Evolutionary conservation across 2,113 vertebrate species (phyloP).

Genomic region (Bubo scandiacus): DNA sequence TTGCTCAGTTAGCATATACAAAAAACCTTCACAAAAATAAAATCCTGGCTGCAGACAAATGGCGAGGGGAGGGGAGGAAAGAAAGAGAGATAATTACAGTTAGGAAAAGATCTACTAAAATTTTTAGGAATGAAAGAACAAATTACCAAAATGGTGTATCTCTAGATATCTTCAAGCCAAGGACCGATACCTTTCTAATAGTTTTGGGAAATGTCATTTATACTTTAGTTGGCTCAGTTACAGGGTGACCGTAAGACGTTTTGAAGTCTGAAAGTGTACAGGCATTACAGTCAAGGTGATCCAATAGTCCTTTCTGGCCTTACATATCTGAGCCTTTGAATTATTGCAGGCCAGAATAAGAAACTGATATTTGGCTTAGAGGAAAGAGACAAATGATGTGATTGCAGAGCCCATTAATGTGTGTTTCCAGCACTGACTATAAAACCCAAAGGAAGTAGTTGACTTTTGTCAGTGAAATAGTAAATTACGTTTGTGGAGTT

Average conservation of each 20-base stretch:
- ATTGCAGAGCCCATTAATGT: background rate
- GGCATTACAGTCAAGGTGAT: background rate
- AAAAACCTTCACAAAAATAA: background rate
- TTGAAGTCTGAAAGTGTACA: background rate
- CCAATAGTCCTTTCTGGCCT: background rate
- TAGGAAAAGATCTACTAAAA: background rate
- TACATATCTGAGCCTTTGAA: background rate
- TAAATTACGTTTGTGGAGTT: background rate
- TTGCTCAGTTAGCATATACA: background rate
- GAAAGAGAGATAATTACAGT: background rate
- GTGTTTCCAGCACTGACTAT: background rate
- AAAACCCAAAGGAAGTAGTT: background rate
- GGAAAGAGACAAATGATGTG: background rate
- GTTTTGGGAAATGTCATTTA: background rate
- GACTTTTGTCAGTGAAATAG: background rate
- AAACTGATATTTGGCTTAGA: background rate
- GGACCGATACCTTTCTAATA: background rate
- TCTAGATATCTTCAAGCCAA: background rate
- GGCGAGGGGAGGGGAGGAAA: accelerated
- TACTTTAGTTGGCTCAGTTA: background rate
- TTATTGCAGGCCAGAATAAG: background rate
- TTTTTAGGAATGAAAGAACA: background rate
- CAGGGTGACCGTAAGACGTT: background rate
- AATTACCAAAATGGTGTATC: background rate
- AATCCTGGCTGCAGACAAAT: background rate